These are phyloP conservation scores for Hippoglossus stenolepis DNA, from an alignment of 2,113 vertebrate genomes.

Conservation along the genomic window DNA sequence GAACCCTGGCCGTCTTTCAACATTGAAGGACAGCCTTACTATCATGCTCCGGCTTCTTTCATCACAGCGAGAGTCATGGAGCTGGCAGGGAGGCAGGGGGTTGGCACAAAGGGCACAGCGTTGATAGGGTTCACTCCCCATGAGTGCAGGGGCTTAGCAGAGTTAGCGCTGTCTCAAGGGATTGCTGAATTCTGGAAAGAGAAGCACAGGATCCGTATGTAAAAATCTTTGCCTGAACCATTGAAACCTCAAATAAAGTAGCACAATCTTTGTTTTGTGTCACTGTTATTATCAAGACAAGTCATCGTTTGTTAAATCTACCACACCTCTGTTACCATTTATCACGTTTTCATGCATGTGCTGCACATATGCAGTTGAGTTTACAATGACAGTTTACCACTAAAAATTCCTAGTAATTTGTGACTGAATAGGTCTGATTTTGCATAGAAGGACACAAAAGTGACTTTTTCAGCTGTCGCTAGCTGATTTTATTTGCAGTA, in stretches of 20 bases:
- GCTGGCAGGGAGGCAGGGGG: slow-evolving; percentile 64
- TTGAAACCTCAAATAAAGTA: background rate
- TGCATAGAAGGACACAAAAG: no score
- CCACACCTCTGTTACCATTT: no score
- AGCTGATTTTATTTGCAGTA: no score
- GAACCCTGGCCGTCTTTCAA: slow-evolving; percentile 63
- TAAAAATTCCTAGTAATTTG: no score
- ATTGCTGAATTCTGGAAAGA: slow-evolving; percentile 82
- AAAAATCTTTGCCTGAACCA: background rate
- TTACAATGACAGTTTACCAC: no score
- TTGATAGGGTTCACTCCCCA: slow-evolving; percentile 80
- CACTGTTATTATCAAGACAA: background rate
- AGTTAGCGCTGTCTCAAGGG: slow-evolving; percentile 72
- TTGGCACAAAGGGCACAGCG: slow-evolving; percentile 68
- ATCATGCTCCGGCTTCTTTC: slow-evolving; percentile 70
- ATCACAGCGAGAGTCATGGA: slow-evolving; percentile 76
- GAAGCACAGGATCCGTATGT: slow-evolving; percentile 74
- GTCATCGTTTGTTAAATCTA: background rate
- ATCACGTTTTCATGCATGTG: no score
- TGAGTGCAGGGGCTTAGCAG: slow-evolving; percentile 78
- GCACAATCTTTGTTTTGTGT: background rate
- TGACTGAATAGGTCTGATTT: no score
- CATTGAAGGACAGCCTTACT: slow-evolving; percentile 70
- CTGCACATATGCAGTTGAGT: no score
- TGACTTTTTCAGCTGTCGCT: no score